These are phyloP conservation scores for Rissa tridactyla DNA, from an alignment of 2,113 vertebrate genomes.

Conservation along the genomic window DNA sequence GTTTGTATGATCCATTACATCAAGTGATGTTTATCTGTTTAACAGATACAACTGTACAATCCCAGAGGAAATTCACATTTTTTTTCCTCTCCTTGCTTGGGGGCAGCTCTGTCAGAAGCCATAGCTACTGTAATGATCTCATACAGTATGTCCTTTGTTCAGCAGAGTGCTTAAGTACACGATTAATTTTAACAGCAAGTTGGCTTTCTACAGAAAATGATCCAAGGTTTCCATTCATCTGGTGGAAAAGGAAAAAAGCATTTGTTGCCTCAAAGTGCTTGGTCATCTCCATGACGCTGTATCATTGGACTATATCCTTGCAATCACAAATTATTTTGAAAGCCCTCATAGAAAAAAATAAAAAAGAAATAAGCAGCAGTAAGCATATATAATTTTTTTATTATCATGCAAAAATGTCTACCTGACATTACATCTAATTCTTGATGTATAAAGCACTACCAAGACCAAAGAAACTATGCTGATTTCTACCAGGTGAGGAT, in stretches of 20 bases:
- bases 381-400: background rate
- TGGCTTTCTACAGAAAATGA: background rate
- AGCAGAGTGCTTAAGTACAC: background rate
- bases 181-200: background rate
- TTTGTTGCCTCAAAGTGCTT: background rate
- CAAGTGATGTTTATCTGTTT: background rate
- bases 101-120: background rate
- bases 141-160: background rate
- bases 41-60: background rate
- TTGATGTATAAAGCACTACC: background rate
- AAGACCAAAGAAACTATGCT: background rate
- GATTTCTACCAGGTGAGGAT: background rate
- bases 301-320: background rate
- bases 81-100: background rate
- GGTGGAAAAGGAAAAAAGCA: background rate
- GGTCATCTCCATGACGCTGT: background rate
- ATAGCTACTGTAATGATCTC: background rate
- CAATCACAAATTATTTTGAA: background rate
- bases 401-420: background rate
- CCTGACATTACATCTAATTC: background rate
- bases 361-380: background rate
- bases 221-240: background rate
- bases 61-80: background rate
- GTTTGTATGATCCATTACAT: background rate
- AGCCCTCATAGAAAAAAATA: background rate